Percentiles rank a stretch among this genome's conserved stretches.
Evolutionary conservation across 2,888 invertebrate genomes (phyloP).

Genomic region (Drosophila aldrichi): DNA sequence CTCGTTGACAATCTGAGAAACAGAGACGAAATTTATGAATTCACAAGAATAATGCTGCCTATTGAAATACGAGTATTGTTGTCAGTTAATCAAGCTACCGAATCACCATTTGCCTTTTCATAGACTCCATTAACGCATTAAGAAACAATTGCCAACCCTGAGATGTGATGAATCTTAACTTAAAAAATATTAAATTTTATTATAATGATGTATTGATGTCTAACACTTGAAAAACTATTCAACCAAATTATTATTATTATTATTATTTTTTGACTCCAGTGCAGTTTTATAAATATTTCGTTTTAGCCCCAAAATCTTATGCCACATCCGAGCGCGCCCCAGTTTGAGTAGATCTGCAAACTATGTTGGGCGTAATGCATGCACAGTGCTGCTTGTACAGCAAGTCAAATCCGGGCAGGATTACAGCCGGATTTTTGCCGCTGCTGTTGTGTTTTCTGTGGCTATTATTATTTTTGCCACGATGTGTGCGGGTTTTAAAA

Average conservation of each 20-base stretch:
- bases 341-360: background rate
- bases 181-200: background rate
- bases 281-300: background rate
- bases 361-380: slow-evolving; percentile 3
- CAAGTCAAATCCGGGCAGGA: slow-evolving; percentile 68
- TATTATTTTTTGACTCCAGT: too few species aligned
- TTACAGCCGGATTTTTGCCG: slow-evolving; percentile 64
- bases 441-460: slow-evolving; percentile 52
- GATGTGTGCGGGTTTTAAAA: slow-evolving; percentile 42
- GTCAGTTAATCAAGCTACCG: background rate
- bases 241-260: too few species aligned
- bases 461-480: slow-evolving; percentile 62
- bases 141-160: background rate
- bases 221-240: background rate
- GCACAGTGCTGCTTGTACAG: slow-evolving; percentile 26
- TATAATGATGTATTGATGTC: too few species aligned
- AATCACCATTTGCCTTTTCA: background rate
- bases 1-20: slow-evolving; percentile 90
- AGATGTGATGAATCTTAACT: too few species aligned
- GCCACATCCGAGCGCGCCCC: background rate
- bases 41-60: background rate
- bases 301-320: slow-evolving; percentile 1
- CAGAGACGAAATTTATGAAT: background rate
- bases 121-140: too few species aligned
- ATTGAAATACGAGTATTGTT: background rate